Evolutionary conservation across 2,113 vertebrate species (phyloP).

Genomic region (Ranitomeya variabilis): DNA sequence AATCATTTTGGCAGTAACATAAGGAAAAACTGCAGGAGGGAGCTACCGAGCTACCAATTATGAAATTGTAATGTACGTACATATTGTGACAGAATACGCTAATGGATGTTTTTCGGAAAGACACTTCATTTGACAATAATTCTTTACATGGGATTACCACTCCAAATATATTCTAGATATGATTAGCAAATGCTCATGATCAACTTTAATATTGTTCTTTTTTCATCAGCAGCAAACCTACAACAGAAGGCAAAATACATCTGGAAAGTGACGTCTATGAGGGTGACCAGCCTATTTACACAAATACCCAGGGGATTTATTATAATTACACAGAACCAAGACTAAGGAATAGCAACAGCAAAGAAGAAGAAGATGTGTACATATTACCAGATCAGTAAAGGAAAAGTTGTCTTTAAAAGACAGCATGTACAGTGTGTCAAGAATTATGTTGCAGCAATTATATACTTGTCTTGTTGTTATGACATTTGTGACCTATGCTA

Average conservation of each 20-base stretch:
- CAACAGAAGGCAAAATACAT: constrained; percentile 36
- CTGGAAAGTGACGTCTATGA: constrained; percentile 4
- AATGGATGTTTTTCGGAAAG: too few species aligned
- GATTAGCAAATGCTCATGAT: too few species aligned
- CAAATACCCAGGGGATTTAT: constrained; percentile 53
- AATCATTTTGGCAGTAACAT: too few species aligned
- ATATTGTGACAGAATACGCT: too few species aligned
- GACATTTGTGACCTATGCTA: not conserved
- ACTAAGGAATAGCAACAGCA: not conserved
- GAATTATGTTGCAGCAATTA: not conserved
- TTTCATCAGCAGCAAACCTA: not conserved
- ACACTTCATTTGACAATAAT: too few species aligned
- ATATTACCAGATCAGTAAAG: constrained; percentile 54
- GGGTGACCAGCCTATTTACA: constrained; percentile 54
- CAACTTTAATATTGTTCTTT: not conserved
- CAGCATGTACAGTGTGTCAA: not conserved
- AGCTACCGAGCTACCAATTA: too few species aligned
- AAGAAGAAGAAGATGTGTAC: constrained; percentile 49
- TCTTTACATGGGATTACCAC: too few species aligned
- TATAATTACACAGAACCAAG: constrained; percentile 33
- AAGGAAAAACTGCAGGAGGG: too few species aligned
- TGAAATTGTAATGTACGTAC: too few species aligned
- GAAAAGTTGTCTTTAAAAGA: not conserved
- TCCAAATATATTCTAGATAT: not conserved
- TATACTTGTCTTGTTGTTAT: not conserved